phyloP scores from a whole-genome alignment of 2,888 invertebrate species.

The Diarsia mendica region DNA sequence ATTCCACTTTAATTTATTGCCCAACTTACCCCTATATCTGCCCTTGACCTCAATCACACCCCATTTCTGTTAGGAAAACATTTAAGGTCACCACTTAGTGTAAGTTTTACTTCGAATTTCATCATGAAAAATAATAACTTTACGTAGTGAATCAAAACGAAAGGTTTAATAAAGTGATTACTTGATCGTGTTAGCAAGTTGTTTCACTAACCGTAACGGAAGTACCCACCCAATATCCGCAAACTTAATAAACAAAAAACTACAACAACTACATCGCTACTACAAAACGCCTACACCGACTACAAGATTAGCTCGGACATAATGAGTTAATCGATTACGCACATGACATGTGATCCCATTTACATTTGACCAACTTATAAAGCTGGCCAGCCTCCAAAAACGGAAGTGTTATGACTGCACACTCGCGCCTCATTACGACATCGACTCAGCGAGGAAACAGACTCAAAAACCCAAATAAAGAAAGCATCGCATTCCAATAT shows the following conservation, averaged over 20 bases:
- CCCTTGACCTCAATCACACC: too few species aligned
- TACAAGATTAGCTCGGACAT: slow-evolving; percentile 19
- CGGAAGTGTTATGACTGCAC: slow-evolving; percentile 79
- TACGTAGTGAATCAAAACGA: background rate
- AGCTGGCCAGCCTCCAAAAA: slow-evolving; percentile 70
- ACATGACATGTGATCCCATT: slow-evolving; percentile 50
- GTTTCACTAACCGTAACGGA: slow-evolving; percentile 34
- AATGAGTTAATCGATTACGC: slow-evolving; percentile 57
- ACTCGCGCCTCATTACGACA: slow-evolving; percentile 76
- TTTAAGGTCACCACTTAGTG: too few species aligned
- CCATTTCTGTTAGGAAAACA: background rate
- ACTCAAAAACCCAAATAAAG: slow-evolving; percentile 84
- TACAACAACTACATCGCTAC: slow-evolving; percentile 37
- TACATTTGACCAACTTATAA: slow-evolving; percentile 61
- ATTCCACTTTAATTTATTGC: too few species aligned
- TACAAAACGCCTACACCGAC: slow-evolving; percentile 23
- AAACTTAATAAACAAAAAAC: slow-evolving; percentile 20
- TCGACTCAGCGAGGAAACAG: slow-evolving; percentile 79
- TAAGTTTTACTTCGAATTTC: background rate
- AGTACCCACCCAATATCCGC: slow-evolving; percentile 43
- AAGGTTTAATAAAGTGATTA: slow-evolving; percentile 13
- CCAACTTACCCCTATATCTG: too few species aligned
- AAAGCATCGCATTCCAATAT: slow-evolving; percentile 86
- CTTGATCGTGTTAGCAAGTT: slow-evolving; percentile 12
- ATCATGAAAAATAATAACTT: background rate